These are phyloP conservation scores for Paraplagusia blochii DNA, from an alignment of 2,113 vertebrate genomes.

Conservation along the genomic window DNA sequence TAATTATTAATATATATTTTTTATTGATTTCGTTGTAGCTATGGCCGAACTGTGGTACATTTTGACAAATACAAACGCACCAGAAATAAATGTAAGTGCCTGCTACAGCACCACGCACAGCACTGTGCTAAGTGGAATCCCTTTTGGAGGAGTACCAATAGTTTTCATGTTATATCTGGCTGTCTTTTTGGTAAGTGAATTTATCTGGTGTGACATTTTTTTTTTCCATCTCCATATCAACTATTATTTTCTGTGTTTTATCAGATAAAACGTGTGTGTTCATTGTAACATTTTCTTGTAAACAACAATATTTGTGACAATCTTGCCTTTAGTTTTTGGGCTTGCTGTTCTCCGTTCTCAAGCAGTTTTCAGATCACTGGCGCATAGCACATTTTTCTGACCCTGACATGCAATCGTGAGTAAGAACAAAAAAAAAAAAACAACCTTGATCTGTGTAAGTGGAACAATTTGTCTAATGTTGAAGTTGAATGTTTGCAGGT, in stretches of 20 bases:
- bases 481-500: no score
- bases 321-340: slow-evolving; percentile 78
- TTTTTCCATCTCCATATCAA: no score
- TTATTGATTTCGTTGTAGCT: background rate
- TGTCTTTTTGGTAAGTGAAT: slow-evolving; percentile 77
- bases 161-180: slow-evolving; percentile 87
- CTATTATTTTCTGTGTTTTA: background rate
- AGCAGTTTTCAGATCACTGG: slow-evolving; percentile 89
- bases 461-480: no score
- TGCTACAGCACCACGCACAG: slow-evolving; percentile 65
- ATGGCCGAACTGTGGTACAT: background rate
- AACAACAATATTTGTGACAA: no score
- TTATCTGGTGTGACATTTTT: no score
- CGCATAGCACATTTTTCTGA: slow-evolving; percentile 85
- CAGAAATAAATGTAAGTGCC: background rate
- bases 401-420: slow-evolving; percentile 72
- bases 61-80: background rate
- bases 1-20: background rate
- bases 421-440: slow-evolving; percentile 3
- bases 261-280: background rate
- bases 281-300: no score
- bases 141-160: slow-evolving; percentile 86
- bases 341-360: slow-evolving; percentile 82
- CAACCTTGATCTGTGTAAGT: no score
- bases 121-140: slow-evolving; percentile 82